A percentile compares a stretch with the other conserved stretches of the same genome.
These are phyloP conservation scores for Prunella fulvescens DNA, from an alignment of 2,113 vertebrate species.

Conservation along the genomic window DNA sequence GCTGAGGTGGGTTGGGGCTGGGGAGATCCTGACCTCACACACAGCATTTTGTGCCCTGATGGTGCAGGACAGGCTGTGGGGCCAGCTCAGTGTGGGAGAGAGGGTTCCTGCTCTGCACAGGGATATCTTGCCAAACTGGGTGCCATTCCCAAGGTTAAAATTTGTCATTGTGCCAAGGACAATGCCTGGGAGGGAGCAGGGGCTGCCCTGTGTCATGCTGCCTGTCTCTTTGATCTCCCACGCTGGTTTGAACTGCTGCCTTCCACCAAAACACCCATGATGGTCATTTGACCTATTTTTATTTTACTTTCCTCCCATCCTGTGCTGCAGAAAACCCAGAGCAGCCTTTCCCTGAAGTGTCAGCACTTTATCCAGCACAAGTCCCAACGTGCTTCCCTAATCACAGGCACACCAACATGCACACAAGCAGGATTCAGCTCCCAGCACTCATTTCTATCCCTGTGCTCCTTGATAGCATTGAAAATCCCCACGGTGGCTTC, in stretches of 20 bases:
- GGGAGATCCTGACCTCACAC: neutral
- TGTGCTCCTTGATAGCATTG: neutral
- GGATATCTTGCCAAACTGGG: neutral
- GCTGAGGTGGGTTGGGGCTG: neutral
- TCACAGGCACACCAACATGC: rapidly evolving
- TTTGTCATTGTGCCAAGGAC: neutral
- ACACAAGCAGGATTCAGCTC: neutral
- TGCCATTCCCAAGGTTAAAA: neutral
- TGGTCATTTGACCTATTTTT: neutral
- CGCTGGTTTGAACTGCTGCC: neutral
- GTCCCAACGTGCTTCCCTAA: neutral
- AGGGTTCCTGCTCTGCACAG: neutral
- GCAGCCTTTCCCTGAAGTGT: neutral
- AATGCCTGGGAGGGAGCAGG: neutral
- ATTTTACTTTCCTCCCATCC: neutral
- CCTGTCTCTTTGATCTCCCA: neutral
- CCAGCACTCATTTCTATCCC: neutral
- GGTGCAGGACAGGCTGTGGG: neutral
- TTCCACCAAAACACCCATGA: neutral
- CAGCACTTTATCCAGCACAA: neutral
- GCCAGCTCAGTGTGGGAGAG: rapidly evolving
- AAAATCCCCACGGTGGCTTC: neutral
- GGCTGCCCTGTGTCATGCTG: neutral
- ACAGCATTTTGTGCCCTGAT: neutral
- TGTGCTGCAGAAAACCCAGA: neutral